phyloP scores from a whole-genome alignment of 2,113 vertebrate genomes.

The Indicator maculatus region DNA sequence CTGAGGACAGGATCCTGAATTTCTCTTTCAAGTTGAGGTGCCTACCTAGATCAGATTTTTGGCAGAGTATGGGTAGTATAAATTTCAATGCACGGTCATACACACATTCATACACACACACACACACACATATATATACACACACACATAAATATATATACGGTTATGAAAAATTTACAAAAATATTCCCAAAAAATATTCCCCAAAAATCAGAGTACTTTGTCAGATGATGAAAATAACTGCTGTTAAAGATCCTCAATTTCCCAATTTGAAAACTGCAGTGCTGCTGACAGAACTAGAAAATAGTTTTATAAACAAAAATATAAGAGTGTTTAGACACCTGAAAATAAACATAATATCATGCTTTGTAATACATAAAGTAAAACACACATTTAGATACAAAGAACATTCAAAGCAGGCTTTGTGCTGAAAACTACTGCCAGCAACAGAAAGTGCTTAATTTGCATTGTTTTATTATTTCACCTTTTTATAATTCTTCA shows the following conservation, averaged over 20 bases:
- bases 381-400: neutral
- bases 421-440: neutral
- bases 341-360: neutral
- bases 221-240: neutral
- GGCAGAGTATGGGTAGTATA: neutral
- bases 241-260: neutral
- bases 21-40: neutral
- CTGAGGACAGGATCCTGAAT: constrained; percentile 19
- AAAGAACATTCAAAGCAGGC: neutral
- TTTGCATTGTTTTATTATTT: neutral
- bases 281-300: neutral
- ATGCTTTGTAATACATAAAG: neutral
- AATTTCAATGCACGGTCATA: neutral
- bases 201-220: neutral
- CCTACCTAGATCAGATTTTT: constrained; percentile 15
- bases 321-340: neutral
- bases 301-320: neutral
- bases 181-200: neutral
- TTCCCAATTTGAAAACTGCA: neutral
- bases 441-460: neutral
- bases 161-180: neutral
- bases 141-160: neutral
- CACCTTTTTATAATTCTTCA: neutral
- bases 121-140: neutral
- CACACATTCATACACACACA: neutral